Conservation (phyloP, 2,888 invertebrate species). For the Aleiodes leptofemur region DNA sequence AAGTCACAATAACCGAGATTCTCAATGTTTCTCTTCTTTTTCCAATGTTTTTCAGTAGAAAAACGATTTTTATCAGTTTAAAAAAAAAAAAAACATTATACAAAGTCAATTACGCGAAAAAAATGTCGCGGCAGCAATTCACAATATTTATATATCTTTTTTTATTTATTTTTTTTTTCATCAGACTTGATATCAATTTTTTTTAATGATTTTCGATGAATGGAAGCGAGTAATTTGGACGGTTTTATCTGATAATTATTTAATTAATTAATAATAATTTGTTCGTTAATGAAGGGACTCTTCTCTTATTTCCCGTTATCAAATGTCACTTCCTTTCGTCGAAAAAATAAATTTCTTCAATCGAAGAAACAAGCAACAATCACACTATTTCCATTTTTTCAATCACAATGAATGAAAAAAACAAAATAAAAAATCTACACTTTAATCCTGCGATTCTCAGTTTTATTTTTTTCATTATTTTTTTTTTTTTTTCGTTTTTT, state of each 20-base stretch:
- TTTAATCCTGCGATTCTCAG: slow-evolving; percentile 20
- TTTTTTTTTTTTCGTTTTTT: slow-evolving; percentile 34
- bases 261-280: too few species aligned
- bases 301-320: too few species aligned
- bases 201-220: neutral
- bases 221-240: neutral
- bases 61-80: neutral
- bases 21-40: neutral
- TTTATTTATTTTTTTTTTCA: neutral
- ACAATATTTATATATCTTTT: neutral
- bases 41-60: slow-evolving; percentile 13
- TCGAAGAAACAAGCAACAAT: too few species aligned
- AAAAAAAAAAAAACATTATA: neutral
- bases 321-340: too few species aligned
- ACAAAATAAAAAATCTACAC: slow-evolving; percentile 40
- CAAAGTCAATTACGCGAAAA: neutral
- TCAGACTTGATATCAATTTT: slow-evolving; percentile 17
- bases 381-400: slow-evolving; percentile 9
- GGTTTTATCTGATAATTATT: too few species aligned
- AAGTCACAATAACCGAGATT: slow-evolving; percentile 9
- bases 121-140: neutral
- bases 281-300: too few species aligned
- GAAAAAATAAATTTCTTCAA: too few species aligned
- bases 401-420: slow-evolving; percentile 36
- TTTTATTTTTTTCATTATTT: neutral